Evolutionary conservation across 2,113 vertebrate genomes (phyloP).

Genomic region (Taxidea taxus): DNA sequence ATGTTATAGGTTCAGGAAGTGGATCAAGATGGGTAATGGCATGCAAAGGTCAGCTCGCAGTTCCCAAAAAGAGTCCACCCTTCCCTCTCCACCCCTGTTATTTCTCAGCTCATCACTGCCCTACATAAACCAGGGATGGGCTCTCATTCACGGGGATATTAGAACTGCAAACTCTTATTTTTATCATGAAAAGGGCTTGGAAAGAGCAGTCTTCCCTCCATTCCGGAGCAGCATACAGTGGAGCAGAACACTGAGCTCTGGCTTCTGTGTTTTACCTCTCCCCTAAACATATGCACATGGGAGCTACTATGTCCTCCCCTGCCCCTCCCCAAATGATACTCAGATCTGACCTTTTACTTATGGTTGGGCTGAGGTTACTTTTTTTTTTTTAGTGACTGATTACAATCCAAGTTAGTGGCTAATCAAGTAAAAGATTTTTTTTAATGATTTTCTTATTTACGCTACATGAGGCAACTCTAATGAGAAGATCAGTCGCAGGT

Average conservation of each 20-base stretch:
- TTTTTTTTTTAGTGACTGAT: conserved; percentile 33
- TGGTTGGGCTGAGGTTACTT: not conserved
- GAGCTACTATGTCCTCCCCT: not conserved
- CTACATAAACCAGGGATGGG: conserved; percentile 75
- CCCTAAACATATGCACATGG: not conserved
- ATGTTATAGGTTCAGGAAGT: not conserved
- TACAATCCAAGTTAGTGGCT: conserved; percentile 52
- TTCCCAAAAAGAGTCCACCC: conserved; percentile 51
- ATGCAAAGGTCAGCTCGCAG: not conserved
- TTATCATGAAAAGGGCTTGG: conserved; percentile 47
- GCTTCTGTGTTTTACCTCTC: not conserved
- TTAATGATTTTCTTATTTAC: conserved; percentile 14
- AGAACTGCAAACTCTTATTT: conserved; percentile 76
- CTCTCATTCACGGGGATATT: conserved; percentile 76
- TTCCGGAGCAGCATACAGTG: conserved; percentile 75
- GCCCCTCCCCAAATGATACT: not conserved
- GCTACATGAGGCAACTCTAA: not conserved
- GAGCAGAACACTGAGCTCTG: conserved; percentile 63
- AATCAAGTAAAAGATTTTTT: conserved; percentile 29
- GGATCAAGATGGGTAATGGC: not conserved
- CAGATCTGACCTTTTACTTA: conserved; percentile 53
- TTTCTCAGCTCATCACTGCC: conserved; percentile 81
- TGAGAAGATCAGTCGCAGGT: not conserved
- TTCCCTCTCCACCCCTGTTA: not conserved
- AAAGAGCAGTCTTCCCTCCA: conserved; percentile 75